Percentiles rank a stretch among this genome's conserved stretches.
Conservation (phyloP, 2,888 invertebrate genomes). For the Sphaeridia pumilis region DNA sequence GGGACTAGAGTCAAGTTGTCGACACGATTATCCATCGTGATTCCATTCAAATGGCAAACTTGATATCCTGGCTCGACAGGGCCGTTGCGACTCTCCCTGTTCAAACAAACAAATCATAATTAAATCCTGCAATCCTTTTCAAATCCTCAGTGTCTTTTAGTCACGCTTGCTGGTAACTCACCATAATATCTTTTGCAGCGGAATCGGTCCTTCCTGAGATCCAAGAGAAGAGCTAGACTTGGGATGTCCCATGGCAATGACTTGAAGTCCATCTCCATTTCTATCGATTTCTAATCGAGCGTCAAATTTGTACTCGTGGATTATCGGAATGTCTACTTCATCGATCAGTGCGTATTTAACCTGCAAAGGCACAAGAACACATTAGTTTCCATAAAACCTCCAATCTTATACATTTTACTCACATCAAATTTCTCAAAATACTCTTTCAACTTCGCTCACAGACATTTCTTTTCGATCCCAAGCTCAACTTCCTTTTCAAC, state of each 20-base stretch:
- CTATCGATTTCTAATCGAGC: constrained; percentile 43
- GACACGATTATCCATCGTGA: constrained; percentile 45
- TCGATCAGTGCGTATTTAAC: constrained; percentile 45
- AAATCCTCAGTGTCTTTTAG: no score
- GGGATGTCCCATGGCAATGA: constrained; percentile 41
- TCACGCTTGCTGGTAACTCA: constrained; percentile 37
- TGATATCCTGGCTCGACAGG: constrained; percentile 43
- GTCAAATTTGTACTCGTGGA: constrained; percentile 44
- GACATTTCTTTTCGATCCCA: no score
- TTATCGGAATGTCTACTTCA: constrained; percentile 43
- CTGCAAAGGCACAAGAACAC: constrained; percentile 37
- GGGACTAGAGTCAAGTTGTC: constrained; percentile 42
- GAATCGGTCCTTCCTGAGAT: constrained; percentile 19
- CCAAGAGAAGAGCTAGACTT: constrained; percentile 22
- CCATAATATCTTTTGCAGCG: constrained; percentile 43
- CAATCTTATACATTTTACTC: no score
- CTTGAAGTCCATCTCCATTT: constrained; percentile 43
- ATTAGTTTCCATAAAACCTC: neutral
- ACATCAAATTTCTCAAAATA: no score
- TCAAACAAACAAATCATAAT: no score
- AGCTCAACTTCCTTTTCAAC: no score
- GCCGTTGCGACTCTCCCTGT: constrained; percentile 44
- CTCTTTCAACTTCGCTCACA: no score
- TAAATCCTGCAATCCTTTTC: neutral
- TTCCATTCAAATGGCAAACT: constrained; percentile 43